These are phyloP conservation scores for Andinoacara biseriatus DNA, from an alignment of 2,113 vertebrate species.

Conservation along the genomic window DNA sequence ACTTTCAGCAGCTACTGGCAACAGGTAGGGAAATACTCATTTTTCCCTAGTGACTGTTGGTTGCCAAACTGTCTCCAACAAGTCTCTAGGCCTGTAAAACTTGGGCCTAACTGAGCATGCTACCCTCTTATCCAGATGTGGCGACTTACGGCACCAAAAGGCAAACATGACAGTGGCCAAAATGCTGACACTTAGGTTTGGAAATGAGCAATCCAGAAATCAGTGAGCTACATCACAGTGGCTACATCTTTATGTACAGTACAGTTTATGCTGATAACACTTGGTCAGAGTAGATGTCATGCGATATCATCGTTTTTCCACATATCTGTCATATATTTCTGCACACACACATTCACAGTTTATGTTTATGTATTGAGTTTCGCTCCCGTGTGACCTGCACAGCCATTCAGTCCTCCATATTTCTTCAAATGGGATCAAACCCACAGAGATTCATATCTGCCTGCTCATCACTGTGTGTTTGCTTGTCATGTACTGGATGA, in stretches of 20 bases:
- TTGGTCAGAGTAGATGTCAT: not conserved
- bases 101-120: not conserved
- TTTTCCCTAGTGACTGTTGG: no score
- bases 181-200: not conserved
- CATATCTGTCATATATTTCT: not conserved
- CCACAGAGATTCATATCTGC: conserved; percentile 4
- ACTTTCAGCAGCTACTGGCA: no score
- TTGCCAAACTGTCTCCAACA: not conserved
- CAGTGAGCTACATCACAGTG: not conserved
- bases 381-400: not conserved
- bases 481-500: conserved; percentile 16
- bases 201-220: not conserved
- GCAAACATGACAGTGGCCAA: not conserved
- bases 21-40: no score
- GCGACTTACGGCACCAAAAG: not conserved
- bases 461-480: not conserved
- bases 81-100: not conserved
- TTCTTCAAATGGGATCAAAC: not conserved
- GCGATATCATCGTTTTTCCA: no score
- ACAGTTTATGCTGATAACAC: not conserved
- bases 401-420: not conserved
- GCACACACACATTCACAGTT: not conserved
- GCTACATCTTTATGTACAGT: not conserved
- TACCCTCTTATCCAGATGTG: not conserved
- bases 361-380: not conserved